These are phyloP conservation scores for Hirtodrosophila cameraria DNA, from an alignment of 2,888 invertebrate species.

Conservation along the genomic window DNA sequence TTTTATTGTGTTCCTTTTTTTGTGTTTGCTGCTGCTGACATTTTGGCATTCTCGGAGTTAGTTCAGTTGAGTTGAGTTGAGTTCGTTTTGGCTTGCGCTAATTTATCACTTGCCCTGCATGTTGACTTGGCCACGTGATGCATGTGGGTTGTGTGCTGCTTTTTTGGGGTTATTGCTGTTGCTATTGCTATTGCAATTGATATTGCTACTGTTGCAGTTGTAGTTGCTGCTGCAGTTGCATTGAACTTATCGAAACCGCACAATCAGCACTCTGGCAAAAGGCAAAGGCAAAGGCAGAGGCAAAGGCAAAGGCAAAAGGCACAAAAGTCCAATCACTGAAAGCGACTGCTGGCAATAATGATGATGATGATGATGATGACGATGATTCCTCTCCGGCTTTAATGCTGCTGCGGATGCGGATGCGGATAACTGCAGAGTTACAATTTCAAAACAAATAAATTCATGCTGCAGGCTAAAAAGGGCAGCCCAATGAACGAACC, in stretches of 20 bases:
- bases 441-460: conserved; percentile 79
- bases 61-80: no score
- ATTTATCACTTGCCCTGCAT: conserved; percentile 67
- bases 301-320: conserved; percentile 32
- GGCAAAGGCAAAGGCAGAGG: conserved; percentile 29
- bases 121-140: conserved; percentile 52
- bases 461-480: conserved; percentile 76
- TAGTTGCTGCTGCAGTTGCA: conserved; percentile 44
- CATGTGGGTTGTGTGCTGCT: conserved; percentile 36
- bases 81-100: conserved; percentile 55
- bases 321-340: conserved; percentile 62
- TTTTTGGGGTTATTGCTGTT: conserved; percentile 29
- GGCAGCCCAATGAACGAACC: conserved; percentile 63
- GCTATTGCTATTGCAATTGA: conserved; percentile 44
- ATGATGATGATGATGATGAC: conserved; percentile 40
- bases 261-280: conserved; percentile 60
- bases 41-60: conserved; percentile 55
- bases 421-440: conserved; percentile 67
- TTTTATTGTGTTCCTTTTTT: conserved; percentile 31
- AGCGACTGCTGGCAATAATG: conserved; percentile 45
- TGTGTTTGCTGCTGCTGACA: conserved; percentile 50
- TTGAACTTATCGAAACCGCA: conserved; percentile 75
- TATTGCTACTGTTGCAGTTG: conserved; percentile 45
- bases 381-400: no score
- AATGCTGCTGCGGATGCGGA: conserved; percentile 29